Evolutionary conservation across 1,140 invertebrate genomes (phyloP), one percentile per base, ranked within the genome.

Genomic region (Heliothis subflexa): DNA sequence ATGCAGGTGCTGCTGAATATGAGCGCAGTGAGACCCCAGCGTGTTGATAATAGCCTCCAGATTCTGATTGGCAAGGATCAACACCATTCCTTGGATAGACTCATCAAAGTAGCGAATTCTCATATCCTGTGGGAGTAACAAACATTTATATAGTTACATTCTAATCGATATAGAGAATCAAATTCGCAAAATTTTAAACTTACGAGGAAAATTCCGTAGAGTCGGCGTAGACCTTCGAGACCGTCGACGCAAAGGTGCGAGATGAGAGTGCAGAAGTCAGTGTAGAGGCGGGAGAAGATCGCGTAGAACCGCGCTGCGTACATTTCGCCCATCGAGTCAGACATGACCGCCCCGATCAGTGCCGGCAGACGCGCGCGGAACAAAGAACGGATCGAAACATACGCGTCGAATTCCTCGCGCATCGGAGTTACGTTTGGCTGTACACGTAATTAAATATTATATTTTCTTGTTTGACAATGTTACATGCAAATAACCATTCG

Each of bases 241-340:
- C 86, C 86, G 2, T 90, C 81, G 3, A 59, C 73, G 80, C 88
- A 89, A 33, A 82, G 82, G 28, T 82, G 83, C 0, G 80, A 68
- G 13, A 91, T 77, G 0, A 89, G 79, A 0, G 87, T 78, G 74
- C 89, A 89, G 21, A 89, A 52, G 28, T 91, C 90, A 5, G 80
- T 78, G 78, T 87, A 91, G 10, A 90, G 50, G 0, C 87, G 75
- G 0, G 83, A 64, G 59, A 87, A 84, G 5, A 86, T 68, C 3
- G 78, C 64, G 57, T 87, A 89, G 81, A 88, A 90, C 1, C 86
- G 81, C 5, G 82, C 71, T 4, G 77, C 72, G 54, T 83, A 85
- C 52, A 62, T 21, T 1, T 86, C 82, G 0, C 57, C 59, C 13
- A 54, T 40, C 0, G 79, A 62, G 1, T 83, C 79, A 0, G 72